Percentiles rank a stretch among this genome's conserved stretches.
phyloP scores from a whole-genome alignment of 37 sponge, comb jelly and placozoan species.

The Halisarca cf. caerulea region DNA sequence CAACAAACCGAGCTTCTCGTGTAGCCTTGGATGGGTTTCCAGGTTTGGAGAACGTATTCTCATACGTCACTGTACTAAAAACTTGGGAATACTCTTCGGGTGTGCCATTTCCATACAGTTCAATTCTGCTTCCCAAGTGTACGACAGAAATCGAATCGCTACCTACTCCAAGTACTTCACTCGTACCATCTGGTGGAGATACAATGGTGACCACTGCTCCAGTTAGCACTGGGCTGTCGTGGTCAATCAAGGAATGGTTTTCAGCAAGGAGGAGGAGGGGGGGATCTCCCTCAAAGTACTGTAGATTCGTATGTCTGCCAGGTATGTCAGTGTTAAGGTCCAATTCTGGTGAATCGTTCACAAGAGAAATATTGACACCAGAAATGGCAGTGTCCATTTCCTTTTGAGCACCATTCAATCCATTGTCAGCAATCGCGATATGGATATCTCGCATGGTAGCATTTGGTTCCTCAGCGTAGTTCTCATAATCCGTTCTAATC shows the following conservation, averaged over 20 bases:
- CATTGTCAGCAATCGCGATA: constrained; percentile 43
- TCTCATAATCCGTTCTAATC: constrained; percentile 68
- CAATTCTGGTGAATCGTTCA: constrained; percentile 86
- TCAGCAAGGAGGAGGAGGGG: constrained; percentile 8
- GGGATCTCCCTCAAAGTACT: constrained; percentile 59
- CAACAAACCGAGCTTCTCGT: constrained; percentile 60
- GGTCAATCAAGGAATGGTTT: constrained; percentile 58
- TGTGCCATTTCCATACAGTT: constrained; percentile 67
- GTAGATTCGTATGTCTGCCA: constrained; percentile 33
- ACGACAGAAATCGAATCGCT: constrained; percentile 32
- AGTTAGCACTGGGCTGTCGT: constrained; percentile 52
- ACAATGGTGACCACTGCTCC: constrained; percentile 46
- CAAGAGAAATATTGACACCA: constrained; percentile 47
- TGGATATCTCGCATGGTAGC: constrained; percentile 32
- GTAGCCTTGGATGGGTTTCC: constrained; percentile 55
- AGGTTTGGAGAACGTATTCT: constrained; percentile 59
- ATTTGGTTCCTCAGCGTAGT: constrained; percentile 77
- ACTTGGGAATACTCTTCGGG: constrained; percentile 60
- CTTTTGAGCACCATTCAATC: constrained; percentile 12
- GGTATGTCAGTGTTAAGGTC: constrained; percentile 56
- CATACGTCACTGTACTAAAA: constrained; percentile 69
- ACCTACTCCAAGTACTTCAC: constrained; percentile 65
- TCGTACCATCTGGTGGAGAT: constrained; percentile 44
- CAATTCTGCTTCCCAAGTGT: constrained; percentile 2
- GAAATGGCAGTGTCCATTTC: constrained; percentile 12